Evolutionary conservation across 2,888 invertebrate genomes (phyloP).

Genomic region (Limnephilus rhombicus): DNA sequence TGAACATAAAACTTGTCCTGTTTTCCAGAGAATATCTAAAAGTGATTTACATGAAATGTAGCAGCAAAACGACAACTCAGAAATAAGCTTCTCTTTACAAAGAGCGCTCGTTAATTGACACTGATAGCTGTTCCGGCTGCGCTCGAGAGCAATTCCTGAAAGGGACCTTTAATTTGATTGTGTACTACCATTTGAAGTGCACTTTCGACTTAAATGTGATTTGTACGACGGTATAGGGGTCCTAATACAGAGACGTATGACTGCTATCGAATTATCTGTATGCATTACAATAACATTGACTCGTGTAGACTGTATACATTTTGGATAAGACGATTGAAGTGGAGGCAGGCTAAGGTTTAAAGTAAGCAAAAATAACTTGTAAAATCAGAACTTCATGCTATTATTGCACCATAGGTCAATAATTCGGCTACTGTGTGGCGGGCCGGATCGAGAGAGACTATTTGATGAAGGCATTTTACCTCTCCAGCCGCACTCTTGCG

Average conservation of each 20-base stretch:
- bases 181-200: slow-evolving; percentile 58
- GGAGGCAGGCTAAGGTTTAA: neutral
- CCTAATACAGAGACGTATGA: neutral
- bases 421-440: no score
- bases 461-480: no score
- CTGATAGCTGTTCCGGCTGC: slow-evolving; percentile 12
- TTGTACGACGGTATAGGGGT: slow-evolving; percentile 41
- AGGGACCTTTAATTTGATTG: slow-evolving; percentile 60
- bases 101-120: slow-evolving; percentile 33
- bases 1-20: neutral
- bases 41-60: neutral
- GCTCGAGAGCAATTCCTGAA: slow-evolving; percentile 32
- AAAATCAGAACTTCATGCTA: neutral
- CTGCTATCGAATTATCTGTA: slow-evolving; percentile 19
- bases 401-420: no score
- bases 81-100: slow-evolving; percentile 6
- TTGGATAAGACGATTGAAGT: neutral
- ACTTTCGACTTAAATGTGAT: slow-evolving; percentile 55
- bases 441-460: no score
- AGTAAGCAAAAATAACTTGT: neutral
- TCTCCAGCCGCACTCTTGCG: no score
- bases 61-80: slow-evolving; percentile 6
- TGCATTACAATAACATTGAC: slow-evolving; percentile 49
- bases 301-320: slow-evolving; percentile 5
- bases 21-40: neutral